These are phyloP conservation scores for Parus major DNA, from an alignment of 2,113 vertebrate genomes.

Conservation along the genomic window DNA sequence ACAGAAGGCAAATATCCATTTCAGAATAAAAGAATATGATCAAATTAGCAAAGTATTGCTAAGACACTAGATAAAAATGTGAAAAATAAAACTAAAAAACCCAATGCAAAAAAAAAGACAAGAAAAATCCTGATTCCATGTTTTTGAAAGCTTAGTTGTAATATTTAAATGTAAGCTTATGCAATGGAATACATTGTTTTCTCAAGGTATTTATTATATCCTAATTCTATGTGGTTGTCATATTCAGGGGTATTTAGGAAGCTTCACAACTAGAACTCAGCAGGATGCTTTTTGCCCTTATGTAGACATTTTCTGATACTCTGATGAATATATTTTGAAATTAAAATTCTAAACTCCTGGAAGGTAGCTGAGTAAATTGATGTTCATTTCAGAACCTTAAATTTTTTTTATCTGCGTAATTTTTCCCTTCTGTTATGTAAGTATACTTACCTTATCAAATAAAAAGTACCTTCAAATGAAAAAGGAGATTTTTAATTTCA, in stretches of 20 bases:
- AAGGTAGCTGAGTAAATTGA: background rate
- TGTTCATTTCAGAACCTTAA: background rate
- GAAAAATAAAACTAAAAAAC: background rate
- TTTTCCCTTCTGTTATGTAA: background rate
- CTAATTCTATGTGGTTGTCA: background rate
- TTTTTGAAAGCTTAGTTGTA: background rate
- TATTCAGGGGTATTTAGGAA: background rate
- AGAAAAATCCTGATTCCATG: background rate
- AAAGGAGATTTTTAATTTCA: background rate
- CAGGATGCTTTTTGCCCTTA: background rate
- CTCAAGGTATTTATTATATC: background rate
- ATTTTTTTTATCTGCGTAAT: background rate
- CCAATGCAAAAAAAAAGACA: background rate
- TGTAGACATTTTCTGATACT: background rate
- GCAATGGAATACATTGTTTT: background rate
- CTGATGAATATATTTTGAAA: background rate
- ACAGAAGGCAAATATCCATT: conserved; percentile 58
- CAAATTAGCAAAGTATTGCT: background rate
- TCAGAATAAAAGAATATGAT: conserved; percentile 58
- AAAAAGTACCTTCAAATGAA: background rate
- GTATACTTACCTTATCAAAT: background rate
- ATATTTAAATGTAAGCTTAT: background rate
- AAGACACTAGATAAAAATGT: background rate
- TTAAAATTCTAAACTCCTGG: background rate
- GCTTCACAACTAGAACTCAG: background rate